Conservation (phyloP, 2,888 invertebrate genomes). For the Gandaritis pyraliata region DNA sequence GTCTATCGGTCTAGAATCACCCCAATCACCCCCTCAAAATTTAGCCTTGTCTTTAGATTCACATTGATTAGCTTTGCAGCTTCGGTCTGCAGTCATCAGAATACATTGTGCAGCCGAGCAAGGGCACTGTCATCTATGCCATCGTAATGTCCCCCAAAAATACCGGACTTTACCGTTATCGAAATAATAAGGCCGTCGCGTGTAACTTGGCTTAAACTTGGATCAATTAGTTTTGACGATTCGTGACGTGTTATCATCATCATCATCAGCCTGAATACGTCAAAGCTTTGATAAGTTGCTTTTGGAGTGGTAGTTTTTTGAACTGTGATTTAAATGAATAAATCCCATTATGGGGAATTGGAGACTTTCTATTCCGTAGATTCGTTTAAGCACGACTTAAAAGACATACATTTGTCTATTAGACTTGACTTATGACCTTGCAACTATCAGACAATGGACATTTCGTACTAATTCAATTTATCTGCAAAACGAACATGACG, state of each 20-base stretch:
- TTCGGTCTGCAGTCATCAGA: too few relatives aligned
- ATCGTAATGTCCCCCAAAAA: conserved; percentile 17
- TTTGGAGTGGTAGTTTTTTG: neutral
- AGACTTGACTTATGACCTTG: too few relatives aligned
- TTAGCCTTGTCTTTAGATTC: too few relatives aligned
- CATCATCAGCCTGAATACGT: neutral
- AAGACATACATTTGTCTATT: too few relatives aligned
- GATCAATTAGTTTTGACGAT: conserved; percentile 23
- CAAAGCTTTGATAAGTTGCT: too few relatives aligned
- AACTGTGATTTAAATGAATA: too few relatives aligned
- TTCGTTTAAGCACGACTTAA: too few relatives aligned
- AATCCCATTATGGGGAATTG: too few relatives aligned
- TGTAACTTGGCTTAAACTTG: conserved; percentile 6
- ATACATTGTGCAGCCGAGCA: conserved; percentile 1
- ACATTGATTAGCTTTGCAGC: too few relatives aligned
- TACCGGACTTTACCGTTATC: conserved; percentile 25
- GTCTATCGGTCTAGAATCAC: too few relatives aligned
- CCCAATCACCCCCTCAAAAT: too few relatives aligned
- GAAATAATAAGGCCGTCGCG: conserved; percentile 24
- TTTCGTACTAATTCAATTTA: conserved; percentile 3
- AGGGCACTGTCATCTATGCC: conserved; percentile 17
- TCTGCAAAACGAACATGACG: neutral
- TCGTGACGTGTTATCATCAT: conserved; percentile 5
- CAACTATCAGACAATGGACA: neutral
- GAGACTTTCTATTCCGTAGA: too few relatives aligned